Conservation (phyloP, 1,140 invertebrate genomes). For the Magallana gigas region DNA sequence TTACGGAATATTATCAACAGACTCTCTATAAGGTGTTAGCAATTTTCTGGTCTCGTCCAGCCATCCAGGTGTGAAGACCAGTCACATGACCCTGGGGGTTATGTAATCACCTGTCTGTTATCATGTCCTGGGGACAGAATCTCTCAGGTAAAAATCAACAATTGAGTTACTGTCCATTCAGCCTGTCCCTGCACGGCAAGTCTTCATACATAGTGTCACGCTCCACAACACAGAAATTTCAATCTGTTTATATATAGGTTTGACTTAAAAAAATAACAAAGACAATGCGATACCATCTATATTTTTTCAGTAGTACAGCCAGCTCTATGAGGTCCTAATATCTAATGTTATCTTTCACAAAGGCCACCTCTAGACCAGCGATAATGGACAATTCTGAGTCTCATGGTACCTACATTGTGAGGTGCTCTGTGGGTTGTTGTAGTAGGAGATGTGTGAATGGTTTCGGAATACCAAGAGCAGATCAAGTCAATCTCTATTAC, state of each 20-base stretch:
- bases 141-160: constrained; percentile 34
- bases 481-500: not conserved
- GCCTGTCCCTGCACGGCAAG: not conserved
- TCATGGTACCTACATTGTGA: no score
- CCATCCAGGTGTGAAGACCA: constrained; percentile 6
- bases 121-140: constrained; percentile 13
- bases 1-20: constrained; percentile 26
- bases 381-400: no score
- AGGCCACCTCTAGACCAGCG: no score
- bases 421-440: no score
- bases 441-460: not conserved
- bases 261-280: no score
- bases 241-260: no score
- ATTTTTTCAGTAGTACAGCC: no score
- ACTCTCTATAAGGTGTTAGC: not conserved
- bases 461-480: not conserved
- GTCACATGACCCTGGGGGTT: constrained; percentile 4
- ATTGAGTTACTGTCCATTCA: not conserved
- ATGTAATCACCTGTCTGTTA: constrained; percentile 3
- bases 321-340: no score
- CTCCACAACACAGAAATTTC: not conserved
- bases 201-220: not conserved
- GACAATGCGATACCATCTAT: no score
- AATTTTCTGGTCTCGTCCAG: not conserved
- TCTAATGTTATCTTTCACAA: no score